These are phyloP conservation scores for Oryzias woworae DNA, from an alignment of 2,113 vertebrate genomes.

Conservation along the genomic window DNA sequence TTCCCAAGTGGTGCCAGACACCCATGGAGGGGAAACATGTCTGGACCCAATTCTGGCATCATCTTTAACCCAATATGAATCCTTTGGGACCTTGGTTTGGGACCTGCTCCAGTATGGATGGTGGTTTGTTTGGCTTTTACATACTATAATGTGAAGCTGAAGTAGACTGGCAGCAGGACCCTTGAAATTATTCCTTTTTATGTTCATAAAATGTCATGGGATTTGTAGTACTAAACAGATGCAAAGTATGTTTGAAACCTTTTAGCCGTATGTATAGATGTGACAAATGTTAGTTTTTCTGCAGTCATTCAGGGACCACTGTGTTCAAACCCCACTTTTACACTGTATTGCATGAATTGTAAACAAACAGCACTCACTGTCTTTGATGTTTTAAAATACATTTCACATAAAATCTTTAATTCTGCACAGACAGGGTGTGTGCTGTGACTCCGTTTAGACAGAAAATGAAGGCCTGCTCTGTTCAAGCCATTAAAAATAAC, in stretches of 20 bases:
- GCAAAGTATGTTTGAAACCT: too few relatives aligned
- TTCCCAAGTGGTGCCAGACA: conserved; percentile 56
- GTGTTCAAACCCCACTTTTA: conserved; percentile 2
- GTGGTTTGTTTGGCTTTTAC: conserved; percentile 27
- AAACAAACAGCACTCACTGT: neutral
- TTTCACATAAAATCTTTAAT: conserved; percentile 36
- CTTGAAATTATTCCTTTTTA: conserved; percentile 4
- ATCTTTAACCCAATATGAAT: conserved; percentile 40
- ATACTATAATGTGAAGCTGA: conserved; percentile 18
- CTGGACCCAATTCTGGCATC: conserved; percentile 45
- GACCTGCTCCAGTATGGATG: conserved; percentile 24
- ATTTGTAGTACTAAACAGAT: too few relatives aligned
- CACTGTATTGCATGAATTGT: conserved; percentile 9
- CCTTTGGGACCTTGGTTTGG: conserved; percentile 49
- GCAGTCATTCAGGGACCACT: neutral
- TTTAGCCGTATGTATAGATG: too few relatives aligned
- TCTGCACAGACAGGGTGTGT: conserved; percentile 22
- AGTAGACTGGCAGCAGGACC: conserved; percentile 7
- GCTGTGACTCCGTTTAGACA: conserved; percentile 33
- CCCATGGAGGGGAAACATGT: conserved; percentile 46
- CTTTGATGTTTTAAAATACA: conserved; percentile 10
- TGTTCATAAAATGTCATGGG: too few relatives aligned
- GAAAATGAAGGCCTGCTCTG: conserved; percentile 39
- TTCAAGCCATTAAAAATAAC: conserved; percentile 21
- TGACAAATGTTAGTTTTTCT: neutral